A percentile compares a stretch with the other conserved stretches of the same genome.
Evolutionary conservation across 1,140 invertebrate genomes (phyloP).

Genomic region (Diachasma alloeum): DNA sequence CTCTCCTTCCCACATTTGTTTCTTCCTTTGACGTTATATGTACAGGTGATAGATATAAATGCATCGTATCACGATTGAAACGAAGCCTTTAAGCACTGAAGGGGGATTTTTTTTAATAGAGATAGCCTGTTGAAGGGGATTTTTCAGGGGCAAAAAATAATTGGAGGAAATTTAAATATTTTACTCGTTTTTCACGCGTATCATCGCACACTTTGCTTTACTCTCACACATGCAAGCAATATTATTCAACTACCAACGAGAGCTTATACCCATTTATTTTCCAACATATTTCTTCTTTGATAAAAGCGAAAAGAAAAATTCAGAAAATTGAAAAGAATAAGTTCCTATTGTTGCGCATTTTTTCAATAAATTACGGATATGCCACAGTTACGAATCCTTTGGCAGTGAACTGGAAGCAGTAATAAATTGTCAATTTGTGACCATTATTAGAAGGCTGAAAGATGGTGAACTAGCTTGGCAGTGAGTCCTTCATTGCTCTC

Average conservation of each 20-base stretch:
- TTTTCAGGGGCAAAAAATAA: slow-evolving; percentile 39
- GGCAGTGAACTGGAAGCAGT: slow-evolving; percentile 51
- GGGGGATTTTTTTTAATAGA: slow-evolving; percentile 11
- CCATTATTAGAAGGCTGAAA: slow-evolving; percentile 10
- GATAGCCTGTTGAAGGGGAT: not conserved
- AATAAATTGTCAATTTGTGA: slow-evolving; percentile 14
- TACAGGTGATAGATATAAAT: slow-evolving; percentile 62
- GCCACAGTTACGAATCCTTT: slow-evolving; percentile 38
- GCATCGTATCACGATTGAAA: slow-evolving; percentile 48
- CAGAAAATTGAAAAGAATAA: not conserved
- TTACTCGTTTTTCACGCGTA: slow-evolving; percentile 3
- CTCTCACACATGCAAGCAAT: slow-evolving; percentile 43
- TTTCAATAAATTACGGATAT: not conserved
- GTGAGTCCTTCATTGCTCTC: slow-evolving; percentile 28
- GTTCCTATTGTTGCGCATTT: not conserved
- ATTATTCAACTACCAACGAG: slow-evolving; percentile 40
- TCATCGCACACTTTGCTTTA: slow-evolving; percentile 12
- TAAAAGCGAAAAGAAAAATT: not conserved
- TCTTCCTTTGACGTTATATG: slow-evolving; percentile 54
- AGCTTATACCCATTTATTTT: slow-evolving; percentile 33
- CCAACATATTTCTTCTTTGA: not conserved
- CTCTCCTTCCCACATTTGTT: slow-evolving; percentile 40
- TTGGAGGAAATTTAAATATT: slow-evolving; percentile 38
- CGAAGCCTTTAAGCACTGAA: slow-evolving; percentile 32
- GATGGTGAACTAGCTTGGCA: slow-evolving; percentile 31